phyloP scores from a whole-genome alignment of 2,797 vertebrate species.

The Steatocranus sp. region DNA sequence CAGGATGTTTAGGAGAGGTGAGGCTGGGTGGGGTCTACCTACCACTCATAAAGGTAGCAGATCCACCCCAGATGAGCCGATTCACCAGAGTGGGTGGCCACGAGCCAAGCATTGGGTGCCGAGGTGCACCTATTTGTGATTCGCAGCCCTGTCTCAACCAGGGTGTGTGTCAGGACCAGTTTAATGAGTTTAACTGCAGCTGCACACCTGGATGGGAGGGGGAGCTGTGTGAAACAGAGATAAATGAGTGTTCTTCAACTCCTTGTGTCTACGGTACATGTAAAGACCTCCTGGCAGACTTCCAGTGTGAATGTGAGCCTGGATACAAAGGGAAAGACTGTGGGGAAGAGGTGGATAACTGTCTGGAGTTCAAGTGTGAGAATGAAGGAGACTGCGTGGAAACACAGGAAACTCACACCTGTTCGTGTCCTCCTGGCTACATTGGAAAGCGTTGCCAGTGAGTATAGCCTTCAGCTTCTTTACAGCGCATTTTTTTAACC shows the following conservation, averaged over 20 bases:
- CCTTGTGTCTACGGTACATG: conserved; percentile 85
- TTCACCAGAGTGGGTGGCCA: conserved; percentile 58
- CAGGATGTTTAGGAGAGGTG: conserved; percentile 86
- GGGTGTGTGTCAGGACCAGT: conserved; percentile 84
- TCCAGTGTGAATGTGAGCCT: conserved; percentile 81
- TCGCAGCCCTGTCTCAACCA: conserved; percentile 81
- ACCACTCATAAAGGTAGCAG: conserved; percentile 65
- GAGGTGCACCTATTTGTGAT: conserved; percentile 75
- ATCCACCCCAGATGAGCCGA: conserved; percentile 58
- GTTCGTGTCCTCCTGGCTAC: conserved; percentile 75
- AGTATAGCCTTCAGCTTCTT: conserved; percentile 47
- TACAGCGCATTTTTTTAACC: background rate
- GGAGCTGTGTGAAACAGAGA: conserved; percentile 72
- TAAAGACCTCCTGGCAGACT: conserved; percentile 75
- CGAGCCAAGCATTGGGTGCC: conserved; percentile 74
- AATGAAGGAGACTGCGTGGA: conserved; percentile 80
- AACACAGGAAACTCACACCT: conserved; percentile 69
- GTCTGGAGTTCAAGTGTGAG: conserved; percentile 77
- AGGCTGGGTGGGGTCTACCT: conserved; percentile 85
- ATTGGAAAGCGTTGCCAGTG: conserved; percentile 83
- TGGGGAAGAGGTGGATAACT: conserved; percentile 82
- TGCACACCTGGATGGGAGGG: conserved; percentile 85
- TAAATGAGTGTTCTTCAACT: conserved; percentile 79
- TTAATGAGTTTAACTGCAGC: conserved; percentile 81
- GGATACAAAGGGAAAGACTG: conserved; percentile 85